phyloP scores from a whole-genome alignment of 2,888 invertebrate genomes.

The Alentia gelatinosa region DNA sequence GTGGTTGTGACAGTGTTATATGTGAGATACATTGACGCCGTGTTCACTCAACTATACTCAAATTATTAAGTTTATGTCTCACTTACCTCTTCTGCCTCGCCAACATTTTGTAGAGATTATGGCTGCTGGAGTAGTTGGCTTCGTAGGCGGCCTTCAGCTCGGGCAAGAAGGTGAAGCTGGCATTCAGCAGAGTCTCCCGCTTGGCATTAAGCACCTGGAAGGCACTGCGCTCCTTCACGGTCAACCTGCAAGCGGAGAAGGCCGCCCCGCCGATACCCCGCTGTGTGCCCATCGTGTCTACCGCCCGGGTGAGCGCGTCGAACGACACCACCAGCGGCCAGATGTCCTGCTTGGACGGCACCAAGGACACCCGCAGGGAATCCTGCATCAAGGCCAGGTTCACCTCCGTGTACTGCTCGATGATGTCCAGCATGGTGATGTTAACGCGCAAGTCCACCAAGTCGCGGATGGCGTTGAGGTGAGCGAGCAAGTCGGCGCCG shows the following conservation, averaged over 20 bases:
- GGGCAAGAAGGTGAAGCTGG: background rate
- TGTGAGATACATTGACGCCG: no score
- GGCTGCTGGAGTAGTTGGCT: background rate
- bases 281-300: background rate
- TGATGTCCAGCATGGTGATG: background rate
- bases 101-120: background rate
- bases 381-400: background rate
- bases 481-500: background rate
- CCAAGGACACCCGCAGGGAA: background rate
- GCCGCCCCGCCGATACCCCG: background rate
- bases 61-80: no score
- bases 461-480: background rate
- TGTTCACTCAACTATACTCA: no score
- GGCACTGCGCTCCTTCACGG: background rate
- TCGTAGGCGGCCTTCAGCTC: background rate
- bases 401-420: conserved; percentile 11
- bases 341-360: background rate
- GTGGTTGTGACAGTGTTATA: no score
- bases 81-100: background rate
- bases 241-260: background rate
- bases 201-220: background rate
- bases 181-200: background rate
- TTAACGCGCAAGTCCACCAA: background rate
- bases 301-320: background rate
- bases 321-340: conserved; percentile 16